Conservation (phyloP, 2,113 vertebrate genomes). For the Sus scrofa region DNA sequence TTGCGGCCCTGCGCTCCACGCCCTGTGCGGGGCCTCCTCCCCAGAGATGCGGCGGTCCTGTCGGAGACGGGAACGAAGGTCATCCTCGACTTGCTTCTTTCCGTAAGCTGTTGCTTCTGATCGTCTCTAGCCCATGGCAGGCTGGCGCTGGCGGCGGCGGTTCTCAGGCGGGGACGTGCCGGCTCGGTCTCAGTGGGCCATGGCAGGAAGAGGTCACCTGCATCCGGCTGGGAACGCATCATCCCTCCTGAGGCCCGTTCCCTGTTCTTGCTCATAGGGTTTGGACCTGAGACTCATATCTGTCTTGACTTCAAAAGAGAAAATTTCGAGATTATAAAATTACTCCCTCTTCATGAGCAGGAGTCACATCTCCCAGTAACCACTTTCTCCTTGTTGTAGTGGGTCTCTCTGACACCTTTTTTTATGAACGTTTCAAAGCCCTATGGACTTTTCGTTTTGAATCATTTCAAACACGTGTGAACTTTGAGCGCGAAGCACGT, state of each 20-base stretch:
- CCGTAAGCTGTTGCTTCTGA: background rate
- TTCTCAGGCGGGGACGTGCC: no score
- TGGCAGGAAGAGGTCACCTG: background rate
- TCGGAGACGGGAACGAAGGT: background rate
- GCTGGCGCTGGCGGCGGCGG: background rate
- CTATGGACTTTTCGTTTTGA: slow-evolving; percentile 66
- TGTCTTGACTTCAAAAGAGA: background rate
- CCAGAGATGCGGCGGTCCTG: background rate
- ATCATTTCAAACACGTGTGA: background rate
- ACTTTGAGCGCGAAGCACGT: background rate
- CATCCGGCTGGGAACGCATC: background rate
- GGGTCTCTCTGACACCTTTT: background rate
- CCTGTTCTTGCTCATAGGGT: background rate
- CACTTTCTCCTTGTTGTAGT: background rate
- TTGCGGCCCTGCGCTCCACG: background rate
- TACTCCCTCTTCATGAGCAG: background rate
- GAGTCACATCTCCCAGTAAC: background rate
- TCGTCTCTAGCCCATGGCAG: accelerated
- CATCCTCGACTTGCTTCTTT: no score
- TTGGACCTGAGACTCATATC: accelerated
- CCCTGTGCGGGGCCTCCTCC: background rate
- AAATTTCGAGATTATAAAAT: background rate
- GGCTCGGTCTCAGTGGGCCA: no score
- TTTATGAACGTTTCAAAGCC: background rate
- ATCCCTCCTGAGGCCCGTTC: background rate